Evolutionary conservation across 1,140 invertebrate species (phyloP).

Genomic region (Asobara japonica): DNA sequence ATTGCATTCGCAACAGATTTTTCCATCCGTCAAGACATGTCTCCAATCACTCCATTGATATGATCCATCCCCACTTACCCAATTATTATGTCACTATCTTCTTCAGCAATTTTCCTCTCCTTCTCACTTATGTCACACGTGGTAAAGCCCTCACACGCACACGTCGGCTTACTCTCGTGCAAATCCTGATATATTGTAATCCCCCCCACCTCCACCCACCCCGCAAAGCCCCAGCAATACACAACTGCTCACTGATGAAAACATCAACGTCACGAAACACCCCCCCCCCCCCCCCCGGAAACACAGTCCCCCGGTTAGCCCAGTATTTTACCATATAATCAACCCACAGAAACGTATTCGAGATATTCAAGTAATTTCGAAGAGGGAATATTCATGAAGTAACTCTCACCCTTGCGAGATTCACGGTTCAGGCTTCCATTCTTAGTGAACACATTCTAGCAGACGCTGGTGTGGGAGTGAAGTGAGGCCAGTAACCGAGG

Average conservation of each 20-base stretch:
- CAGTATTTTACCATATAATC: conserved; percentile 9
- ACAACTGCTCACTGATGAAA: neutral
- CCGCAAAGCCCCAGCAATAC: neutral
- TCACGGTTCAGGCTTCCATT: conserved; percentile 54
- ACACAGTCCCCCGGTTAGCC: neutral
- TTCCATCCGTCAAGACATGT: too few species aligned
- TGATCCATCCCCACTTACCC: too few species aligned
- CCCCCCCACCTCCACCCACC: too few species aligned
- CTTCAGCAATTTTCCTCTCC: neutral
- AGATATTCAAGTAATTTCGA: conserved; percentile 51
- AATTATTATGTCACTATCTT: too few species aligned
- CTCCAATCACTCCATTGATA: too few species aligned
- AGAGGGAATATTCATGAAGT: conserved; percentile 61
- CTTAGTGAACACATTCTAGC: conserved; percentile 17
- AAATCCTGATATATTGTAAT: neutral
- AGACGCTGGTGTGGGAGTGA: neutral
- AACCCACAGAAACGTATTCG: conserved; percentile 5
- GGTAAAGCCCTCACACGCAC: neutral
- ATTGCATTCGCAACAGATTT: too few species aligned
- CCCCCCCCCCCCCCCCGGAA: too few species aligned
- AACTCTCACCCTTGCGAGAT: conserved; percentile 40
- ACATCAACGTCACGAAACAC: conserved; percentile 7
- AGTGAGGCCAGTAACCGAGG: neutral
- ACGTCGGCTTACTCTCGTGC: neutral
- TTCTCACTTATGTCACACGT: neutral